Conservation (phyloP, 2,113 vertebrate species). For the Calonectris borealis region DNA sequence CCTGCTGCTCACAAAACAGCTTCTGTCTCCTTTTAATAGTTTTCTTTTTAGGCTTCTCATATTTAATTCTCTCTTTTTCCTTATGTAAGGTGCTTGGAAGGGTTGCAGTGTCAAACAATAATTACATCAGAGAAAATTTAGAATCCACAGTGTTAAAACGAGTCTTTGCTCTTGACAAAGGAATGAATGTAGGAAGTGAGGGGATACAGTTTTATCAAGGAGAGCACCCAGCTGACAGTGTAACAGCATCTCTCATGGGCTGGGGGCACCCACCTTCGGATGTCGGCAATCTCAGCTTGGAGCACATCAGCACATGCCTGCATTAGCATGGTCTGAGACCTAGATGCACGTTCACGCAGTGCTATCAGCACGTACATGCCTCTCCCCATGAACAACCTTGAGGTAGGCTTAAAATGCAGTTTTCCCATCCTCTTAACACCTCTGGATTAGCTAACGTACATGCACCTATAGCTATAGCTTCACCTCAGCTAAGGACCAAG, state of each 20-base stretch:
- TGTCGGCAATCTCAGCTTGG: background rate
- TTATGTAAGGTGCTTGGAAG: slow-evolving; percentile 46
- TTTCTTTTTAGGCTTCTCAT: slow-evolving; percentile 61
- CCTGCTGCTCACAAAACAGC: slow-evolving; percentile 44
- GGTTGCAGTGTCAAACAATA: slow-evolving; percentile 62
- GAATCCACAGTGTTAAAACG: slow-evolving; percentile 34
- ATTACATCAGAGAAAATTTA: slow-evolving; percentile 65
- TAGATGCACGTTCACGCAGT: background rate
- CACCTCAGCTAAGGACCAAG: background rate
- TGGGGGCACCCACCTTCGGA: background rate
- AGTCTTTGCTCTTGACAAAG: slow-evolving; percentile 42
- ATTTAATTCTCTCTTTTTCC: slow-evolving; percentile 48
- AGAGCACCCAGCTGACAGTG: background rate
- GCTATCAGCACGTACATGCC: background rate
- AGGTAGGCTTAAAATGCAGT: background rate
- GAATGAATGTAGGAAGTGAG: slow-evolving; percentile 34
- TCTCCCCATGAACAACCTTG: background rate
- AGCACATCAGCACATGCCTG: background rate
- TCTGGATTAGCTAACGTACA: background rate
- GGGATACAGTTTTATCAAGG: background rate
- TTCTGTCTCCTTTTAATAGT: slow-evolving; percentile 38
- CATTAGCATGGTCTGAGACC: background rate
- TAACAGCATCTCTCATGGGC: background rate
- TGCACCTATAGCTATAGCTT: background rate
- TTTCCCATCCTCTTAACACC: background rate